Conservation (phyloP, 2,113 vertebrate genomes). For the Pavo muticus region DNA sequence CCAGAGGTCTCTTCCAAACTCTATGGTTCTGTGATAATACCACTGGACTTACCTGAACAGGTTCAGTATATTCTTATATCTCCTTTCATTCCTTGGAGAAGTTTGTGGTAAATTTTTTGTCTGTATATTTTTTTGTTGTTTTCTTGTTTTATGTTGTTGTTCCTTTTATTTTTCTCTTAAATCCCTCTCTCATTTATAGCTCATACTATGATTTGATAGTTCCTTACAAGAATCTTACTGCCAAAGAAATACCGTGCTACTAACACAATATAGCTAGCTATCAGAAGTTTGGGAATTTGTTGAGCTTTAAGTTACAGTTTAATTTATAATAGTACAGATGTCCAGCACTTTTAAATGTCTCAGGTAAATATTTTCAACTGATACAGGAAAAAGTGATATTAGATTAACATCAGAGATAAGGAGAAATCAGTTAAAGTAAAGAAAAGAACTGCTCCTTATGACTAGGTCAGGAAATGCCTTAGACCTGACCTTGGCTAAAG, state of each 20-base stretch:
- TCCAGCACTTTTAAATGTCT: background rate
- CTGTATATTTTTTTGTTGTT: background rate
- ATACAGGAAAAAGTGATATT: background rate
- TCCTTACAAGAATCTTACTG: background rate
- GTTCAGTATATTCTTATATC: background rate
- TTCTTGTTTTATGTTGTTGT: background rate
- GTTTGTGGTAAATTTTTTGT: accelerated
- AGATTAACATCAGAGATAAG: background rate
- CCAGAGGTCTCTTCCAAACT: background rate
- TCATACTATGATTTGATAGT: background rate
- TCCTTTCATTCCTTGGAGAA: background rate
- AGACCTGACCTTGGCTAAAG: background rate
- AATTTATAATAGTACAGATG: background rate
- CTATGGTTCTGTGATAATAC: background rate
- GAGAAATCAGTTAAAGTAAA: background rate
- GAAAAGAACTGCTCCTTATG: background rate
- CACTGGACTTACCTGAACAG: background rate
- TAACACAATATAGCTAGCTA: background rate
- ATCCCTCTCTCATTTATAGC: background rate
- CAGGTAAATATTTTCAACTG: background rate
- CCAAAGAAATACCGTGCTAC: background rate
- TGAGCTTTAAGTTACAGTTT: background rate
- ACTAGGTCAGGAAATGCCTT: background rate
- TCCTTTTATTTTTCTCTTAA: background rate
- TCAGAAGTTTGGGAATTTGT: background rate